Evolutionary conservation across 64 coral and sea anemone species (phyloP).

Genomic region (Montipora foliosa): DNA sequence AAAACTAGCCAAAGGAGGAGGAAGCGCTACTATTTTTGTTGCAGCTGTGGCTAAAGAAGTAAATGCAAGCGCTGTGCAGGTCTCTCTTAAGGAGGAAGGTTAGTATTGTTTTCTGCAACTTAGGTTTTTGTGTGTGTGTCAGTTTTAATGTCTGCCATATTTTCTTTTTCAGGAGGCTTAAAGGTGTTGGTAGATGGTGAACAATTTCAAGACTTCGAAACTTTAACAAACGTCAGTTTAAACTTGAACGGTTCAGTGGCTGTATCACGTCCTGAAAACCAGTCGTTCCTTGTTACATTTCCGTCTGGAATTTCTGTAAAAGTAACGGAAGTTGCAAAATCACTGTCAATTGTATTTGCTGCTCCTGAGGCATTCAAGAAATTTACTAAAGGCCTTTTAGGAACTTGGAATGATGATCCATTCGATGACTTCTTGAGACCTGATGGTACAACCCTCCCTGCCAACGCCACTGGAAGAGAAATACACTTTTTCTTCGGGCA

Average conservation of each 20-base stretch:
- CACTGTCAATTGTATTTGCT: conserved; percentile 51
- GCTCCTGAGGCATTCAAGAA: conserved; percentile 14
- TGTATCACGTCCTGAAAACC: too few species aligned
- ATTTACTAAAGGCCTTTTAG: conserved; percentile 62
- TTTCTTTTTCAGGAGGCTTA: neutral
- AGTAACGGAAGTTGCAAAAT: conserved; percentile 25
- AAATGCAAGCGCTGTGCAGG: conserved; percentile 43
- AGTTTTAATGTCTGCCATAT: neutral
- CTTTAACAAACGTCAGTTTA: conserved; percentile 8
- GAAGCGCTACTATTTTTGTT: conserved; percentile 53
- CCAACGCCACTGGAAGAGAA: conserved; percentile 39
- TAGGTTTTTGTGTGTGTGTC: neutral
- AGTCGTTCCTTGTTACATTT: neutral
- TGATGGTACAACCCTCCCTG: conserved; percentile 30
- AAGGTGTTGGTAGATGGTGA: conserved; percentile 14
- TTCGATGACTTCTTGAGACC: conserved; percentile 50
- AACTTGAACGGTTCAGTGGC: conserved; percentile 42
- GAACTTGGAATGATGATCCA: neutral
- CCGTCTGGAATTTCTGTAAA: conserved; percentile 62
- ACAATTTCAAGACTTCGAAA: conserved; percentile 6
- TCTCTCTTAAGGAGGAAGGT: conserved; percentile 27
- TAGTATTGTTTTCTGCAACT: neutral
- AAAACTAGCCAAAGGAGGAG: conserved; percentile 60
- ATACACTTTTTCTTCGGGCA: conserved; percentile 2
- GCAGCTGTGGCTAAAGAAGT: conserved; percentile 48